Evolutionary conservation across 2,113 vertebrate species (phyloP), one percentile per base, ranked within the genome.

Genomic region (Rhadina sibilatrix): DNA sequence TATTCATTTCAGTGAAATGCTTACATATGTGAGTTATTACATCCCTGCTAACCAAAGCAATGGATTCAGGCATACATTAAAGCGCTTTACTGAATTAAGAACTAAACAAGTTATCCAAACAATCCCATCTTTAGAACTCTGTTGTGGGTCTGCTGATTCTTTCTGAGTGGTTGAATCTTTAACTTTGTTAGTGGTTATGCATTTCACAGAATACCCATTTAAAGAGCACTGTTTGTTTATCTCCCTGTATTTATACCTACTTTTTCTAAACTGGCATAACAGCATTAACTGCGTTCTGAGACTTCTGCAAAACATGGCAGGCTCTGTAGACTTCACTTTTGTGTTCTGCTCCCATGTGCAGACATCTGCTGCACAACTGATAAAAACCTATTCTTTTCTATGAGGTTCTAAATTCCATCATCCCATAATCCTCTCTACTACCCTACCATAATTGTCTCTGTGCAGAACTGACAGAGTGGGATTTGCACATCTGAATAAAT

Each of bases 1-100:
- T 76, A 85, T 96, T 91, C 82, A 90, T 87, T 96, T 96, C 94
- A 95, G 82, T 24, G 95, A 96, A 95, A 75, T 8, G 0, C 42
- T 94, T 90, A 59, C 96, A 96, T 77, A 92, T 97, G 94, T 94
- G 94, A 81, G 59, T 93, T 96, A 96, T 90, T 96, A 93, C 79
- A 92, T 88, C 85, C 90, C 79, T 93, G 75, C 83, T 94, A 96
- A 96, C 85, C 82, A 94, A 96, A 94, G 90, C 83, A 91, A 59
- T 7, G 79, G 75, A 82, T 94, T 90, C 87, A 92, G 90, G 75
- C 91, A 60, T 86, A 87, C 95, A 96, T 88, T 97, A 90, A 93
- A 94, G 71, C 5, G 33, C 79, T 96, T 96, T 95, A 94, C 96
- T 83, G 76, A 95, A 93, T 96, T 96, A 94, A 86, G 93, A 66